Evolutionary conservation across 2,888 invertebrate genomes (phyloP).

Genomic region (Drosophila merina): DNA sequence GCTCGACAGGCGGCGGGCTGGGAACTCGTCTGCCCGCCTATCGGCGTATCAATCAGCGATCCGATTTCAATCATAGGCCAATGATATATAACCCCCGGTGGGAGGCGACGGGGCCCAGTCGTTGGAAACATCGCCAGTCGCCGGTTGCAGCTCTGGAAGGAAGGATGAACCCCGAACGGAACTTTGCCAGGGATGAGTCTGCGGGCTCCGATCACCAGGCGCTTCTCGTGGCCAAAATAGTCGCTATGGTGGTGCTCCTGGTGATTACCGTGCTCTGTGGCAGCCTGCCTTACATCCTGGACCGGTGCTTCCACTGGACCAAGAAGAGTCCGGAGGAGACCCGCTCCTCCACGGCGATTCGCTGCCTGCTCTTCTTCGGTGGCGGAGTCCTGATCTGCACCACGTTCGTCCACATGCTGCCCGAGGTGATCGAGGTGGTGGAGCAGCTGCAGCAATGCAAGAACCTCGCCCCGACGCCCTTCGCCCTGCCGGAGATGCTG

Average conservation of each 20-base stretch:
- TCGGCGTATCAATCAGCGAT: conserved; percentile 60
- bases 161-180: conserved; percentile 42
- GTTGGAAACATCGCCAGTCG: conserved; percentile 40
- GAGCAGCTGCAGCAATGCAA: conserved; percentile 85
- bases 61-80: conserved; percentile 36
- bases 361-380: conserved; percentile 90
- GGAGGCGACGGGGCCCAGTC: conserved; percentile 20
- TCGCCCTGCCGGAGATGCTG: conserved; percentile 89
- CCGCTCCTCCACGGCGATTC: conserved; percentile 84
- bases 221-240: conserved; percentile 87
- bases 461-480: conserved; percentile 85
- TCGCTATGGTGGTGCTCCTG: conserved; percentile 92
- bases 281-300: conserved; percentile 88
- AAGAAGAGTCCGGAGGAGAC: conserved; percentile 72
- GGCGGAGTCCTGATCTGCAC: conserved; percentile 93
- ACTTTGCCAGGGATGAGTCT: neutral
- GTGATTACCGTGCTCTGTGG: conserved; percentile 91
- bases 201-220: conserved; percentile 27
- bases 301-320: conserved; percentile 88
- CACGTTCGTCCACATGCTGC: conserved; percentile 91
- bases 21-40: conserved; percentile 9
- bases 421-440: conserved; percentile 90
- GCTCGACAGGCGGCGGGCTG: conserved; percentile 13
- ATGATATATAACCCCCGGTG: conserved; percentile 38
- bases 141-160: conserved; percentile 25